These are phyloP conservation scores for Heloderma charlesbogerti DNA, from an alignment of 2,113 vertebrate genomes.

Conservation along the genomic window DNA sequence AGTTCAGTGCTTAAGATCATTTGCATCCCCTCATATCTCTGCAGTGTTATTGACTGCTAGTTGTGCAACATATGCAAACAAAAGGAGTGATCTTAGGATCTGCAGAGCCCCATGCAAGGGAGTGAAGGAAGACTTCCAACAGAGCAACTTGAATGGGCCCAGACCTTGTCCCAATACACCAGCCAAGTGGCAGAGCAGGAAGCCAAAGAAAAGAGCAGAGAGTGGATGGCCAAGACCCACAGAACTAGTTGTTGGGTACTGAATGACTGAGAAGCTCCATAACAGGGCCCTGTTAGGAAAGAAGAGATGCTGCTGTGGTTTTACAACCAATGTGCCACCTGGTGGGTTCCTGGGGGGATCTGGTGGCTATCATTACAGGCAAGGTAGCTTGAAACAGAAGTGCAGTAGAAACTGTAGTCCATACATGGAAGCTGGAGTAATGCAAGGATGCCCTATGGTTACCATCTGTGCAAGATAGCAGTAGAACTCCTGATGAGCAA, in stretches of 20 bases:
- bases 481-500: no score
- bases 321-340: background rate
- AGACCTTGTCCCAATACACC: background rate
- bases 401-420: background rate
- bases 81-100: background rate
- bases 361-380: background rate
- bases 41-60: accelerated
- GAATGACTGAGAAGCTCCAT: background rate
- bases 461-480: background rate
- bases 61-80: background rate
- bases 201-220: background rate
- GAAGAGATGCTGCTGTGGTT: background rate
- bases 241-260: accelerated
- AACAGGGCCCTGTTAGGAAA: no score
- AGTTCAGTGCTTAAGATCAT: accelerated
- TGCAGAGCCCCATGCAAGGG: background rate
- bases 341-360: background rate
- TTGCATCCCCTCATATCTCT: background rate
- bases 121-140: background rate
- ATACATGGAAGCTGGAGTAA: background rate
- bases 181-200: background rate
- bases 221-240: background rate
- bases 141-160: background rate
- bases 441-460: background rate
- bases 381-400: background rate